These are phyloP conservation scores for Mamestra brassicae DNA, from an alignment of 2,888 invertebrate genomes.

Conservation along the genomic window DNA sequence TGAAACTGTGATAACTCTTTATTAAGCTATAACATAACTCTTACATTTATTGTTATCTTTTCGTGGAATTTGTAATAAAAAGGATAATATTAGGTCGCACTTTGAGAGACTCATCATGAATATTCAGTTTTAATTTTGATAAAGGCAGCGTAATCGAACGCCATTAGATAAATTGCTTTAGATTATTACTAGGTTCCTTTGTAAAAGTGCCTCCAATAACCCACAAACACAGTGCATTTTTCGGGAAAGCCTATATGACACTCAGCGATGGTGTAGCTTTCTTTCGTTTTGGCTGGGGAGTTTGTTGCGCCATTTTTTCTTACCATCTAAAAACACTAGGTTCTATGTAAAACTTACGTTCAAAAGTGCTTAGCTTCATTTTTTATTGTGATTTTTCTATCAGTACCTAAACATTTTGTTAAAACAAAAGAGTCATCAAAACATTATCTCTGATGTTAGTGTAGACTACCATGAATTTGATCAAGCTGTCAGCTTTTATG, in stretches of 20 bases:
- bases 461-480: background rate
- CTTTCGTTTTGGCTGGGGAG: background rate
- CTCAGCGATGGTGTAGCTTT: background rate
- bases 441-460: too few species aligned
- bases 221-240: background rate
- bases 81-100: conserved; percentile 1
- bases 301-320: too few species aligned
- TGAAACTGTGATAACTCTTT: conserved; percentile 24
- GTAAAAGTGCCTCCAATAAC: background rate
- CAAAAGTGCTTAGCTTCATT: background rate
- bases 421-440: too few species aligned
- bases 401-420: too few species aligned
- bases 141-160: conserved; percentile 9
- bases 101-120: conserved; percentile 19
- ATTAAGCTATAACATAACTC: background rate
- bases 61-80: background rate
- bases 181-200: background rate
- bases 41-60: conserved; percentile 25
- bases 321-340: too few species aligned
- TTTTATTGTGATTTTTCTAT: background rate
- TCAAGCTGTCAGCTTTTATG: background rate
- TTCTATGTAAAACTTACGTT: background rate
- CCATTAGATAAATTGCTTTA: conserved; percentile 12
- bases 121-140: conserved; percentile 4
- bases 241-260: background rate